Evolutionary conservation across 2,113 vertebrate species (phyloP).

Genomic region (Syrrhaptes paradoxus): DNA sequence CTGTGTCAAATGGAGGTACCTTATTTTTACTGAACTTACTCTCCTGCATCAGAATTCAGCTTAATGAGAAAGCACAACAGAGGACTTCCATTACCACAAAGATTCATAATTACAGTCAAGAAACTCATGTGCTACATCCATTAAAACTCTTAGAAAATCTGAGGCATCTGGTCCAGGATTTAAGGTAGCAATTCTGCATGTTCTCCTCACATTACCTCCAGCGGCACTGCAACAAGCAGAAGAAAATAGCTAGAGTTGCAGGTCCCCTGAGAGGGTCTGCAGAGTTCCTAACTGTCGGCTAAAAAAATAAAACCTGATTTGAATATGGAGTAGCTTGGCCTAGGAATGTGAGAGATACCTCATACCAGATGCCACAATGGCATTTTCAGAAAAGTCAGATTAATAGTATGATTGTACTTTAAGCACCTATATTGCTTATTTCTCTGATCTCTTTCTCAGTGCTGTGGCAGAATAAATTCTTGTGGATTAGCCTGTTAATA

Average conservation of each 20-base stretch:
- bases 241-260: background rate
- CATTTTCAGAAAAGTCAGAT: background rate
- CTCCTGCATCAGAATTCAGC: background rate
- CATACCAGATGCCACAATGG: background rate
- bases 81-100: background rate
- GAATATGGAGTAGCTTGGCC: background rate
- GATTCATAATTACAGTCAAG: background rate
- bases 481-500: background rate
- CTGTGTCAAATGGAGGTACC: background rate
- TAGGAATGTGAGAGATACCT: background rate
- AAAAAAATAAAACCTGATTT: background rate
- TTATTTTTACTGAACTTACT: background rate
- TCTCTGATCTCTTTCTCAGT: background rate
- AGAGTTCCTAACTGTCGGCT: background rate
- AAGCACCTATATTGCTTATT: background rate
- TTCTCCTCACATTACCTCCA: background rate
- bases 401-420: background rate
- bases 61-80: background rate
- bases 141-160: background rate
- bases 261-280: background rate
- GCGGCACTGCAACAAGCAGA: background rate
- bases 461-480: background rate
- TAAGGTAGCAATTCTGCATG: background rate
- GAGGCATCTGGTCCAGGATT: background rate
- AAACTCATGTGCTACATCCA: background rate